Evolutionary conservation across 2,888 invertebrate species (phyloP).

Genomic region (Thereva nobilitata): DNA sequence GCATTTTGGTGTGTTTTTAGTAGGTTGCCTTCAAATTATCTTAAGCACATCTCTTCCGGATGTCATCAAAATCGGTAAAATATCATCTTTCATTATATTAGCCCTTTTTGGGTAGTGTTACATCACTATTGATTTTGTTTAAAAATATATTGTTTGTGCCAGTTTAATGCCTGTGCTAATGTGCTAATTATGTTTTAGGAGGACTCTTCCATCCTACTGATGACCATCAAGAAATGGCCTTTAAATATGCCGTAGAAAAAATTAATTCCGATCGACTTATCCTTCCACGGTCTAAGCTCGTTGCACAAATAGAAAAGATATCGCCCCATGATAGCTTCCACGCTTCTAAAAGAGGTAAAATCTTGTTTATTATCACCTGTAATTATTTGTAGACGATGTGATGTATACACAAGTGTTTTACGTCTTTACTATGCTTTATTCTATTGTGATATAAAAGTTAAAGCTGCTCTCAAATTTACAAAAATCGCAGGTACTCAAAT

Average conservation of each 20-base stretch:
- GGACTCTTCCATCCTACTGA: conserved; percentile 87
- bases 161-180: neutral
- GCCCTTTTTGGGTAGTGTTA: neutral
- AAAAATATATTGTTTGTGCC: neutral
- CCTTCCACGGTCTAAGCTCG: conserved; percentile 81
- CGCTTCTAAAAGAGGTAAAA: conserved; percentile 87
- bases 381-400: neutral
- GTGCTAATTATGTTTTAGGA: conserved; percentile 61
- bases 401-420: neutral
- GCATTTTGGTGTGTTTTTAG: conserved; percentile 1
- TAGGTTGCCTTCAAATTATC: neutral
- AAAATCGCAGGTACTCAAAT: neutral
- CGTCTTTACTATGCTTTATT: no score
- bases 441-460: neutral
- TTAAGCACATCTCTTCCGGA: conserved; percentile 38
- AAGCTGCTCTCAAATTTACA: neutral
- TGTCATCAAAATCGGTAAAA: conserved; percentile 43
- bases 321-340: conserved; percentile 92
- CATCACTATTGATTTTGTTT: neutral
- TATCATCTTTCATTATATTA: neutral
- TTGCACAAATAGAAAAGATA: conserved; percentile 87
- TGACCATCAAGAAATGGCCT: conserved; percentile 87
- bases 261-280: conserved; percentile 84
- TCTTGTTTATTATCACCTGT: neutral
- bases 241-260: conserved; percentile 88